phyloP scores from a whole-genome alignment of 2,888 invertebrate species.

The Ichneumoninae sp. region DNA sequence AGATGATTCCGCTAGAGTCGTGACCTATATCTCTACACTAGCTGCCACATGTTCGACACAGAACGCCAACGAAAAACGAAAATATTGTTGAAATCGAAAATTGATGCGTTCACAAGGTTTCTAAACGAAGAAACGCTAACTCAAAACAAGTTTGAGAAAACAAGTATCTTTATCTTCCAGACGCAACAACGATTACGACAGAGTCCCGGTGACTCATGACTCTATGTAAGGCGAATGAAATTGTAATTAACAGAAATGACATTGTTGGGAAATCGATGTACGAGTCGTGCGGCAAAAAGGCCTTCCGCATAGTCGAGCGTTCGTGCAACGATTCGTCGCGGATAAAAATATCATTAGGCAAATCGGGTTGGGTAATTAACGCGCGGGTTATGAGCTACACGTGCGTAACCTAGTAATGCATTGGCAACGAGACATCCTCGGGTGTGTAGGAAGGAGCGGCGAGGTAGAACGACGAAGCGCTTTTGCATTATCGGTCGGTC shows the following conservation, averaged over 20 bases:
- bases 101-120: neutral
- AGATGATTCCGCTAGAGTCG: slow-evolving; percentile 70
- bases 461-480: neutral
- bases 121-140: neutral
- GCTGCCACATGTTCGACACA: neutral
- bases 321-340: neutral
- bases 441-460: too few species aligned
- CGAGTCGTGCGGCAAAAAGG: neutral
- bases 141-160: neutral
- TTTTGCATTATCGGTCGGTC: slow-evolving; percentile 14
- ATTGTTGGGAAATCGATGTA: neutral
- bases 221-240: neutral
- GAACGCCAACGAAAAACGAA: neutral
- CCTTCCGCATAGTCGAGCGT: neutral
- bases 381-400: neutral
- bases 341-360: slow-evolving; percentile 21
- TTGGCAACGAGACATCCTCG: neutral
- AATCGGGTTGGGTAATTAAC: neutral
- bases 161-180: neutral
- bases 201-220: neutral
- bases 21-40: slow-evolving; percentile 54
- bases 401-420: neutral
- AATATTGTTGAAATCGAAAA: neutral
- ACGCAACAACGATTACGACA: neutral
- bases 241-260: neutral